Conservation (phyloP, 2,113 vertebrate genomes). For the Poeciliopsis prolifica region DNA sequence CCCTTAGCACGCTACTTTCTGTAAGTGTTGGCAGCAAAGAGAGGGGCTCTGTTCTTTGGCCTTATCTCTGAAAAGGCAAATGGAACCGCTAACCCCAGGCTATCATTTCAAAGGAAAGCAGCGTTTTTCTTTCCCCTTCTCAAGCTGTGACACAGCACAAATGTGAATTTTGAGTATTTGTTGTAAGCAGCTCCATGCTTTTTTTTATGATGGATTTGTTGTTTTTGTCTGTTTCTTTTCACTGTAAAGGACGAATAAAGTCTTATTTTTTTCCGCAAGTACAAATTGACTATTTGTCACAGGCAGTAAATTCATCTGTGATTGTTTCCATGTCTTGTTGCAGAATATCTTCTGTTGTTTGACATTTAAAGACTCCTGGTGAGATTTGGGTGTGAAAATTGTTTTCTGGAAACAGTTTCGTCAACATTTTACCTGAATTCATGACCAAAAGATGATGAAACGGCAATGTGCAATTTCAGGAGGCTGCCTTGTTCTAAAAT, state of each 20-base stretch:
- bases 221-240: not conserved
- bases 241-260: no score
- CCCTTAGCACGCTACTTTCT: slow-evolving; percentile 8
- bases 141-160: slow-evolving; percentile 11
- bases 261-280: no score
- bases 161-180: slow-evolving; percentile 6
- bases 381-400: not conserved
- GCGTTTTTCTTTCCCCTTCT: slow-evolving; percentile 11
- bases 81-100: slow-evolving; percentile 16
- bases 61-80: slow-evolving; percentile 45
- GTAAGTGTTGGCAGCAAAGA: slow-evolving; percentile 13
- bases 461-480: not conserved
- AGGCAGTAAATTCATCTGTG: no score
- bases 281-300: no score
- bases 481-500: not conserved
- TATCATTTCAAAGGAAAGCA: slow-evolving; percentile 29
- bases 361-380: not conserved
- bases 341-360: not conserved
- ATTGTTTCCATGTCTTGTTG: no score
- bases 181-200: not conserved
- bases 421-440: not conserved
- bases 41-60: not conserved
- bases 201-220: not conserved
- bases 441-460: not conserved
- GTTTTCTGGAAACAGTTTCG: not conserved